A percentile compares a stretch with the other conserved stretches of the same genome.
These are phyloP conservation scores for Acipenser transmontanus DNA, from an alignment of 2,797 vertebrate species.

Conservation along the genomic window DNA sequence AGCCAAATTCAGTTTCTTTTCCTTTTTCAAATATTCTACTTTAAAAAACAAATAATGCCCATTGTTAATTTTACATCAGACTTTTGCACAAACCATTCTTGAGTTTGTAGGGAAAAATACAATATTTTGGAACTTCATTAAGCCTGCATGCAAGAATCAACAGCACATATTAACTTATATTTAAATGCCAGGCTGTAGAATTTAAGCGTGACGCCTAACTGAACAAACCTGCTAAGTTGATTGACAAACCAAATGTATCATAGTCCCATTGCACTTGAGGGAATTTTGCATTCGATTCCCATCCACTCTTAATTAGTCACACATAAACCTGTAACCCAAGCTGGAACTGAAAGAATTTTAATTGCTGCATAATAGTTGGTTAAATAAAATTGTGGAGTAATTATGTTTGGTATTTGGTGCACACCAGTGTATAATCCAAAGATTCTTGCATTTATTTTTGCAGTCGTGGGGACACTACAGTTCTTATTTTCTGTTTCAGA, in stretches of 20 bases:
- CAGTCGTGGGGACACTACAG: slow-evolving; percentile 6
- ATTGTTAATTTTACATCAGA: not conserved
- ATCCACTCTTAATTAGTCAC: slow-evolving; percentile 56
- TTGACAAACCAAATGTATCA: slow-evolving; percentile 49
- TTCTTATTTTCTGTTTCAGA: slow-evolving; percentile 33
- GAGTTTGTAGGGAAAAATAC: too few species aligned
- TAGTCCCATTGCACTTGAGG: slow-evolving; percentile 39
- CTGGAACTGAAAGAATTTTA: slow-evolving; percentile 50
- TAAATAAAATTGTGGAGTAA: slow-evolving; percentile 59
- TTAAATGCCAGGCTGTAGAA: slow-evolving; percentile 31
- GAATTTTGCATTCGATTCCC: slow-evolving; percentile 42
- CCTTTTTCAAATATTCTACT: too few species aligned
- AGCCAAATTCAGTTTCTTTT: too few species aligned
- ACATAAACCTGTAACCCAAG: slow-evolving; percentile 53
- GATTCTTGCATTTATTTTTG: slow-evolving; percentile 21
- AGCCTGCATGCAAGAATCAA: not conserved
- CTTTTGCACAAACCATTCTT: not conserved
- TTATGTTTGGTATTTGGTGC: slow-evolving; percentile 55
- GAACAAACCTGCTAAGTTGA: slow-evolving; percentile 41
- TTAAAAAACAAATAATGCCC: too few species aligned
- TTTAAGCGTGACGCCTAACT: slow-evolving; percentile 37
- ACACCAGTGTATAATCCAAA: slow-evolving; percentile 20
- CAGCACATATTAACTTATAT: slow-evolving; percentile 33
- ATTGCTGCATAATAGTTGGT: slow-evolving; percentile 59
- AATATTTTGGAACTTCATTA: too few species aligned